These are phyloP conservation scores for Gymnogyps californianus DNA, from an alignment of 2,113 vertebrate genomes.

Conservation along the genomic window DNA sequence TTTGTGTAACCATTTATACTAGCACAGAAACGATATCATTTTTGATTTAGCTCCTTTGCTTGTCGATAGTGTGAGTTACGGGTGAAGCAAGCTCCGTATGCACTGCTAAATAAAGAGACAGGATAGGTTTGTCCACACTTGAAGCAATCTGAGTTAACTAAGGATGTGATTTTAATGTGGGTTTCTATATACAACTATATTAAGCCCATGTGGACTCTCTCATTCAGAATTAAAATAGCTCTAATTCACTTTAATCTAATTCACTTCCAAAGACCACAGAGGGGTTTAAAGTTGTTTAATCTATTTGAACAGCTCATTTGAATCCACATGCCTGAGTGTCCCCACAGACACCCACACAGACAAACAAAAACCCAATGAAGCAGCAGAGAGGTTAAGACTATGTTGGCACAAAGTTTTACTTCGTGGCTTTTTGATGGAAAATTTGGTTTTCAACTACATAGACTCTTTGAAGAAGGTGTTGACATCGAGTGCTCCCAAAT, in stretches of 20 bases:
- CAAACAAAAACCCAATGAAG: slow-evolving; percentile 34
- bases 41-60: background rate
- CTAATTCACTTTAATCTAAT: slow-evolving; percentile 67
- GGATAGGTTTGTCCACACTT: background rate
- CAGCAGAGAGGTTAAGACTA: background rate
- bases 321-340: slow-evolving; percentile 31
- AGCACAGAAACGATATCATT: background rate
- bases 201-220: slow-evolving; percentile 59
- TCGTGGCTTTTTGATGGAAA: background rate
- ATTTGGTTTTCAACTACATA: background rate
- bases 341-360: slow-evolving; percentile 40
- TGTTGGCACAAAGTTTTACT: background rate
- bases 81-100: background rate
- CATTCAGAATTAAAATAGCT: slow-evolving; percentile 59
- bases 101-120: background rate
- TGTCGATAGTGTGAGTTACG: rapidly evolving
- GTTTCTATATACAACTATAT: slow-evolving; percentile 43
- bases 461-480: background rate
- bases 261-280: slow-evolving; percentile 59
- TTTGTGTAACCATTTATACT: background rate
- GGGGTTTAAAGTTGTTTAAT: slow-evolving; percentile 58
- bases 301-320: slow-evolving; percentile 60
- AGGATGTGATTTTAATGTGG: slow-evolving; percentile 49
- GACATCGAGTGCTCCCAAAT: background rate
- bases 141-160: slow-evolving; percentile 33